Conservation (phyloP, 2,888 invertebrate genomes). For the Eustalomyia histrio region DNA sequence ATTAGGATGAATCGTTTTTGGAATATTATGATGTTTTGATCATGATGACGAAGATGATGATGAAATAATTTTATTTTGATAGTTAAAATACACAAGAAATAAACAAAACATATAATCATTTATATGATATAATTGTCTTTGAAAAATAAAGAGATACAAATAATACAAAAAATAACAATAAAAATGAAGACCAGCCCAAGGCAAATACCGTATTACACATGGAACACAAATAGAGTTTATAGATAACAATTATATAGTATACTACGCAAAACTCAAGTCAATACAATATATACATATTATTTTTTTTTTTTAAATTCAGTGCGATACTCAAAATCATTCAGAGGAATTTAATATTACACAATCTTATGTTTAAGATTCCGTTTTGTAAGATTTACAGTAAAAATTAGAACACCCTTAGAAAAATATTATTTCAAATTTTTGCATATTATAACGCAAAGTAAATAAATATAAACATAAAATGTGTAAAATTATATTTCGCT, state of each 20-base stretch:
- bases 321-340: too few relatives aligned
- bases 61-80: slow-evolving; percentile 53
- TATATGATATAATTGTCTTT: slow-evolving; percentile 45
- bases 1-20: slow-evolving; percentile 28
- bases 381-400: too few relatives aligned
- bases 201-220: slow-evolving; percentile 8
- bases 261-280: too few relatives aligned
- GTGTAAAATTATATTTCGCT: too few relatives aligned
- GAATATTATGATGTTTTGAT: slow-evolving; percentile 29
- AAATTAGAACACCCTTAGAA: too few relatives aligned
- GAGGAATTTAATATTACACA: too few relatives aligned
- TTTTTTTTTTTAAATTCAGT: too few relatives aligned
- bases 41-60: slow-evolving; percentile 20
- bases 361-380: too few relatives aligned
- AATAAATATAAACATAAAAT: too few relatives aligned
- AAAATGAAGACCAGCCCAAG: slow-evolving; percentile 44
- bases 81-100: slow-evolving; percentile 35
- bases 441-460: too few relatives aligned
- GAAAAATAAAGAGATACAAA: slow-evolving; percentile 30
- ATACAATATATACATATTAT: too few relatives aligned
- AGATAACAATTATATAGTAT: not conserved
- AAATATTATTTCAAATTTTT: too few relatives aligned
- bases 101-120: slow-evolving; percentile 42
- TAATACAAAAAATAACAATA: slow-evolving; percentile 33
- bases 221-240: slow-evolving; percentile 31